Base-by-base conservation (phyloP, 2,797 vertebrate genomes). In the Karalla daura region DNA sequence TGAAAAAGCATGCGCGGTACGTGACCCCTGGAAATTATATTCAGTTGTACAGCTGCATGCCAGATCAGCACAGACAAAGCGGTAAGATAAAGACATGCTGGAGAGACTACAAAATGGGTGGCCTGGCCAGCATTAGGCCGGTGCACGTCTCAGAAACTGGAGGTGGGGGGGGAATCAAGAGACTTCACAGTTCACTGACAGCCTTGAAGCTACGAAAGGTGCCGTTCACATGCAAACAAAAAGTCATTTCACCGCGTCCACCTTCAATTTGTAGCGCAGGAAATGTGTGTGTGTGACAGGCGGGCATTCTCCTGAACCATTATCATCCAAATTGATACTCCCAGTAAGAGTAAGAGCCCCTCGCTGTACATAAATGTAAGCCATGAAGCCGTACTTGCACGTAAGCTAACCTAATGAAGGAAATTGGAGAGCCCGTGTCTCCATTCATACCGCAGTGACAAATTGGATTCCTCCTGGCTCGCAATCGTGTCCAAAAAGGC, bases 321-420 rank as follows among this genome's bases (percentile, higher is more conserved):
- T 43, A 14, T 54, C 24, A 52, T 73, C 18, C 36, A 43, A 49
- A 52, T 25, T 58, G 47, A 84, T 32, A 37, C 20, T 30, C n/a
- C 11, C 39, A 68, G 53, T 64, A 49, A 81, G 73, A 74, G 28
- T n/a, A n/a, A n/a, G n/a, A n/a, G n/a, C n/a, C 73, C 55, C 28
- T 55, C 21, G 7, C 67, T 46, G 64, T 60, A 61, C 45, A 66
- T 30, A 41, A n/a, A 70, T 39, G 67, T 35, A 37, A 66, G 60
- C 45, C 69, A 62, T 43, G 21, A 59, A 51, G 65, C 70, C 39
- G 20, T 20, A 46, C 30, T 30, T n/a, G 46, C 33, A 36, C 20
- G 41, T 53, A 55, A 54, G 45, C 47, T 78, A 85, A 85, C 56
- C 71, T 60, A 70, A 83, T 84, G 59, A 83, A 68, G 65, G 67